phyloP scores from a whole-genome alignment of 2,888 invertebrate species.

The Drosophila picticornis region DNA sequence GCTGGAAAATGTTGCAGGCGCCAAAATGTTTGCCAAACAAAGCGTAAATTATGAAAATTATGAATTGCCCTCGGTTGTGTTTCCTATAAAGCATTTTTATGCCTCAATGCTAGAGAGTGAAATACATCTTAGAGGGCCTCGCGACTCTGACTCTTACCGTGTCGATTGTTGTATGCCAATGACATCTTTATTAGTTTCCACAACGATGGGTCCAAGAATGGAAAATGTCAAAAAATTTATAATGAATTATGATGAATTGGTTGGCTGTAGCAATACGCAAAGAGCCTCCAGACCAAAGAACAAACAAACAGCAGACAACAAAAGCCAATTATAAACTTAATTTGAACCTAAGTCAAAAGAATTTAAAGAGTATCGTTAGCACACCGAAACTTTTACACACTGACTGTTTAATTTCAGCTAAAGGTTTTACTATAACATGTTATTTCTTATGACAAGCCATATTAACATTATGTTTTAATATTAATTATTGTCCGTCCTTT shows the following conservation, averaged over 20 bases:
- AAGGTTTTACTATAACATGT: background rate
- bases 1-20: conserved; percentile 63
- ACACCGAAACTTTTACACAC: conserved; percentile 17
- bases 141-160: conserved; percentile 12
- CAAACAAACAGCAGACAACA: conserved; percentile 35
- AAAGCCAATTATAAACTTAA: conserved; percentile 71
- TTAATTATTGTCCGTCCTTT: background rate
- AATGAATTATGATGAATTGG: conserved; percentile 77
- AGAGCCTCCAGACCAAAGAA: conserved; percentile 10
- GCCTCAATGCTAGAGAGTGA: conserved; percentile 28
- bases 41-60: conserved; percentile 80
- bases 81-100: conserved; percentile 68
- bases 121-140: conserved; percentile 33
- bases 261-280: conserved; percentile 42
- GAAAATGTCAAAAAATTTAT: conserved; percentile 72
- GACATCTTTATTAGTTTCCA: conserved; percentile 80
- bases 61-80: conserved; percentile 64
- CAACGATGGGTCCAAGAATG: conserved; percentile 59
- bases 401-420: background rate
- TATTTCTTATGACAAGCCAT: background rate
- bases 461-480: background rate
- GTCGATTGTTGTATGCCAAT: conserved; percentile 71
- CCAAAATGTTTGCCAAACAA: conserved; percentile 78
- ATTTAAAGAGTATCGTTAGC: background rate
- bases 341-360: conserved; percentile 41